Conservation (phyloP, 1,140 invertebrate species). For the Tetramorium simillimum region DNA sequence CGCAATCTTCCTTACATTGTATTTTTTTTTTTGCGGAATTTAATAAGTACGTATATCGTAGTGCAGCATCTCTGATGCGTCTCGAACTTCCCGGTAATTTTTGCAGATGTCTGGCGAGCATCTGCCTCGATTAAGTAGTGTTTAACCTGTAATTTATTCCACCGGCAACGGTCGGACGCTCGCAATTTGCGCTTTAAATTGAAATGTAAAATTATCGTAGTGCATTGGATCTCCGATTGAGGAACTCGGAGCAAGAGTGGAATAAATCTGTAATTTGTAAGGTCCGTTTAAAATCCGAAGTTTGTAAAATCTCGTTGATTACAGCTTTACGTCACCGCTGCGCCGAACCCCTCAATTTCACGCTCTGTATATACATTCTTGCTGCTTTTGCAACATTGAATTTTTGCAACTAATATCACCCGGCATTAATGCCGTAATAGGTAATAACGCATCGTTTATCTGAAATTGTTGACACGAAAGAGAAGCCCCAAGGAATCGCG, state of each 20-base stretch:
- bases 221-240: slow-evolving; percentile 46
- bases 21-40: slow-evolving; percentile 24
- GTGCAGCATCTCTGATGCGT: slow-evolving; percentile 43
- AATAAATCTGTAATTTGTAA: slow-evolving; percentile 32
- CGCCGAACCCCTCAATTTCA: neutral
- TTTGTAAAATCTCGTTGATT: slow-evolving; percentile 27
- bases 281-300: neutral
- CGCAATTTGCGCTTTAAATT: slow-evolving; percentile 55
- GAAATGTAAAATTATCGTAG: slow-evolving; percentile 54
- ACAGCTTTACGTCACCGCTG: neutral
- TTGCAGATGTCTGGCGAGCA: slow-evolving; percentile 55
- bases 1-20: slow-evolving; percentile 8
- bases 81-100: slow-evolving; percentile 48
- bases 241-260: slow-evolving; percentile 7
- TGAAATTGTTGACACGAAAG: slow-evolving; percentile 6
- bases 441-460: neutral
- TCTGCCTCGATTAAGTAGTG: slow-evolving; percentile 53
- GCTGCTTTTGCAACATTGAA: neutral
- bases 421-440: neutral
- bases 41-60: slow-evolving; percentile 40
- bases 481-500: neutral
- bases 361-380: neutral
- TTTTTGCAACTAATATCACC: neutral
- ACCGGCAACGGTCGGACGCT: slow-evolving; percentile 42
- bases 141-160: slow-evolving; percentile 55